Base-by-base conservation (phyloP, 2,888 invertebrate genomes). In the Caenorhabditis doughertyi region DNA sequence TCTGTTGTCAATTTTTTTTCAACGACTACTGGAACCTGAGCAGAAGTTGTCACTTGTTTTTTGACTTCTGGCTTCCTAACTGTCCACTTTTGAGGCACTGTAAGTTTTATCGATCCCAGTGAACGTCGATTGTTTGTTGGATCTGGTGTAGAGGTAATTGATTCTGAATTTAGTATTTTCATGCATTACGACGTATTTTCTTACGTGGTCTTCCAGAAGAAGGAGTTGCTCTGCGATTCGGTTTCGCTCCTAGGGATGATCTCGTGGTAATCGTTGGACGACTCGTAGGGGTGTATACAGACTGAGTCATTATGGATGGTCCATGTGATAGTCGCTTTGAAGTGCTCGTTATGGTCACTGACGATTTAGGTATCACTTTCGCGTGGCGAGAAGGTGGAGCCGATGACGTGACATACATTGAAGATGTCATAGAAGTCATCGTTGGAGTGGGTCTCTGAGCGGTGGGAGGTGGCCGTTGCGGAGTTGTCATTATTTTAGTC, bases 401-500 rank as follows among this genome's bases (percentile, higher is more conserved):
- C 8, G 82, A 79, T n/a, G 83, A 71, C 11, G 84, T 70, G 23
- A 82, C 84, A 65, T 84, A 84, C 79, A 84, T 68, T n/a, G 81
- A 81, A 9, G 79, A 72, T 18, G 84, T 84, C 84, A 84, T 84
- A 39, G 79, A 58, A 4, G 44, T 65, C 60, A 72, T 81, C 8
- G 76, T 44, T 2, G 72, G 71, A 47, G 77, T 55, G 8, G 81
- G 76, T 0, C 71, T 65, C n/a, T 74, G 74, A 9, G 81, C 70
- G 1, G 81, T 64, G 0, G 81, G 74, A 39, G 81, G 74, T 7
- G 81, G 44, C 13, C 74, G 55, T 8, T 35, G 39, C 16, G 74
- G 58, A 3, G 67, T 76, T 13, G 60, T 18, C 25, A 51, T 7
- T 49, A 58, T 49, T 53, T 68, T 67, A 8, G 35, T 44, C 39